Evolutionary conservation across 2,888 invertebrate genomes (phyloP), one percentile per base, ranked within the genome.

Genomic region (Drosophila prolongata): DNA sequence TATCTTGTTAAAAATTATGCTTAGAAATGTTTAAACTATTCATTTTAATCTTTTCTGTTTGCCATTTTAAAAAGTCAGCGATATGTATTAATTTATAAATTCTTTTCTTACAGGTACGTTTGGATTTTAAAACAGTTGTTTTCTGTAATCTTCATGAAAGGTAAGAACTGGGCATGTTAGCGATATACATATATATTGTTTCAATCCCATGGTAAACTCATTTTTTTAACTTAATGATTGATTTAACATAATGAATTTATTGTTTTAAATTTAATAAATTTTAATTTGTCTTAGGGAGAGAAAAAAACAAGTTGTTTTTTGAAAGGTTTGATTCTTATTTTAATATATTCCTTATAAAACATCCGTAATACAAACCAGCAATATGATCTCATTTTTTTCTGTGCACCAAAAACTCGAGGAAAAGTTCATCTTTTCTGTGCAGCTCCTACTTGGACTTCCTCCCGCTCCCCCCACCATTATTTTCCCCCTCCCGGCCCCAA

Each of bases 381-480:
- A 14, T 14, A 30, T 3, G 0, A 6, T 4, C 1, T 1, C 8
- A 50, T 47, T 58, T 59, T 9, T 40, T 34, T n/a, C 34, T 10
- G 24, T 62, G 52, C 11, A 16, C 24, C 24, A n/a, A 30, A 47
- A 40, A 47, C 38, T 59, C 34, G 40, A 14, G 55, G 56, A 49
- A 61, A 35, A 42, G 30, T 44, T 27, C 43, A 30, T 61, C 19
- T 34, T 10, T 55, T 54, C 27, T 54, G 30, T 30, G 13, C 9
- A 42, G 42, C 57, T 38, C 40, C 44, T 49, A 44, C 64, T 64
- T 37, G 24, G 35, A 44, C 42, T 27, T 37, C 24, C 34, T 35
- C 3, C 34, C 47, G 30, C 30, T 9, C 11, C 6, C 49, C 16
- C 37, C 47, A 4, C 34, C 24, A 13, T n/a, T 34, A 35, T 44